Evolutionary conservation across 2,113 vertebrate genomes (phyloP).

Genomic region (Melanotaenia duboulayi): DNA sequence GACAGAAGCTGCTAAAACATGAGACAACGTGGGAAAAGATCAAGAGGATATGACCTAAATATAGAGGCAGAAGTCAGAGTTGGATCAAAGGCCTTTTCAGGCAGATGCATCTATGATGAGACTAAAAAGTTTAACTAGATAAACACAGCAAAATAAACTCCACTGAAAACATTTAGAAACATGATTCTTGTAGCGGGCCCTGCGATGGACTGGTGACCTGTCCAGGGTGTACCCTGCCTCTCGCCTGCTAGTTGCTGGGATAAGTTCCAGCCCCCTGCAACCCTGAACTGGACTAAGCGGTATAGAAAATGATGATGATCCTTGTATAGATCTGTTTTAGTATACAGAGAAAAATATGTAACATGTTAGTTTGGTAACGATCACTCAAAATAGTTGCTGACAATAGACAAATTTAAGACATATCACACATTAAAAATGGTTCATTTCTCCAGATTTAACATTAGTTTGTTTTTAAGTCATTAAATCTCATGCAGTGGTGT

Average conservation of each 20-base stretch:
- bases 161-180: background rate
- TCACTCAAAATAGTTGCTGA: background rate
- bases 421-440: background rate
- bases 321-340: conserved; percentile 2
- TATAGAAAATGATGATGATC: no score
- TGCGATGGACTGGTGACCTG: no score
- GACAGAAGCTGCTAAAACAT: conserved; percentile 29
- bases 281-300: no score
- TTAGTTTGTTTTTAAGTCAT: no score
- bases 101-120: conserved; percentile 15
- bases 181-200: no score
- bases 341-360: conserved; percentile 4
- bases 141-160: conserved; percentile 8
- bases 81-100: conserved; percentile 36
- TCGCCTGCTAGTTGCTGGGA: no score
- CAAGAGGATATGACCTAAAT: conserved; percentile 51
- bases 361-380: background rate
- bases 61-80: conserved; percentile 66
- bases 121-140: conserved; percentile 5
- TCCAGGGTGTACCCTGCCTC: no score
- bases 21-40: conserved; percentile 18
- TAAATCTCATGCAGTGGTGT: no score
- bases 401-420: background rate
- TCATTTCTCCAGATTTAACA: no score
- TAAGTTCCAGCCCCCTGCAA: no score